phyloP scores from a whole-genome alignment of 1,140 invertebrate genomes.

The Anastrepha ludens region DNA sequence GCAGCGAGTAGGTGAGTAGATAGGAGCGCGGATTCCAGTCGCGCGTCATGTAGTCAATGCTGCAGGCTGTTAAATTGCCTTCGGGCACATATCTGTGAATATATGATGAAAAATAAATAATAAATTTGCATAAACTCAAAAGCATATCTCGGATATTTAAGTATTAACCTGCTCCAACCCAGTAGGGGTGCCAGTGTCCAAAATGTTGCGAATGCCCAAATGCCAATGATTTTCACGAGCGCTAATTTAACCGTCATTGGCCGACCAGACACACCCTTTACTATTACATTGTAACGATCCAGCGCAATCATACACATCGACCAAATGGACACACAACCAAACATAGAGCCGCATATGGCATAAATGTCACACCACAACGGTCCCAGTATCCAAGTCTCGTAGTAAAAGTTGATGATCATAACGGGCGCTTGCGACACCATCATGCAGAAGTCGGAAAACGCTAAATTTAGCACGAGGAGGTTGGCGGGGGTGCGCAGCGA shows the following conservation, averaged over 20 bases:
- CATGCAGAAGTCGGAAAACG: constrained; percentile 90
- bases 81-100: constrained; percentile 79
- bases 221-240: constrained; percentile 78
- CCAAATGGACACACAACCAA: constrained; percentile 87
- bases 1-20: constrained; percentile 78
- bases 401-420: constrained; percentile 89
- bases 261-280: constrained; percentile 81
- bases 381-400: constrained; percentile 88
- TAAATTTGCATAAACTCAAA: too few relatives aligned
- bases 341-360: constrained; percentile 85
- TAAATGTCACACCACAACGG: constrained; percentile 87
- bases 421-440: constrained; percentile 86
- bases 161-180: constrained; percentile 78
- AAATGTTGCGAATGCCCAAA: constrained; percentile 79
- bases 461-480: constrained; percentile 88
- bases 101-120: too few relatives aligned
- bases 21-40: constrained; percentile 77
- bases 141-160: too few relatives aligned
- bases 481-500: constrained; percentile 88
- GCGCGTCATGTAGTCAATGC: constrained; percentile 82
- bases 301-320: constrained; percentile 87
- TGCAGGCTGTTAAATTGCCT: constrained; percentile 85
- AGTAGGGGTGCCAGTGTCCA: constrained; percentile 82
- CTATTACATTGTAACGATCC: constrained; percentile 90
- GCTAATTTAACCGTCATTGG: constrained; percentile 81